A percentile compares a stretch with the other conserved stretches of the same genome.
phyloP scores from a whole-genome alignment of 2,113 vertebrate species.

The Thunnus thynnus region DNA sequence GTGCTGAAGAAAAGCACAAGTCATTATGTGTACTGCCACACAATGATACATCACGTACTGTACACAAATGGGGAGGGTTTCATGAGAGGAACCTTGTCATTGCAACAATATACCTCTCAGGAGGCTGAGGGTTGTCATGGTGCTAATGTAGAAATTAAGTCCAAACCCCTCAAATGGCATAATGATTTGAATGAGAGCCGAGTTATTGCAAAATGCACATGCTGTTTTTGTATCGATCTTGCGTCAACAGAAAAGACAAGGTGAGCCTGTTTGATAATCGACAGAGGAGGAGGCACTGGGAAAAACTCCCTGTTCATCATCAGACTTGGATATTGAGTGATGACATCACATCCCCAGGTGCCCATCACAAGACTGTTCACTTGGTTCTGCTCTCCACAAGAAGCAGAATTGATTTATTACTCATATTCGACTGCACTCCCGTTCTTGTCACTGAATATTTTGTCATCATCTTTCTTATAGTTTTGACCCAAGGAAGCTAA shows the following conservation, averaged over 20 bases:
- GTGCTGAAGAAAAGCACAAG: constrained; percentile 76
- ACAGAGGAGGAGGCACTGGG: constrained; percentile 49
- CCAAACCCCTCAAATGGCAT: constrained; percentile 41
- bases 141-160: constrained; percentile 63
- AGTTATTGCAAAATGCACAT: constrained; percentile 39
- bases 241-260: constrained; percentile 53
- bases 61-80: constrained; percentile 56
- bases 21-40: constrained; percentile 78
- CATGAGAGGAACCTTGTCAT: constrained; percentile 43
- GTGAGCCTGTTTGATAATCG: constrained; percentile 64
- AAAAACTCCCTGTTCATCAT: constrained; percentile 72
- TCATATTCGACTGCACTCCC: constrained; percentile 42
- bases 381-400: constrained; percentile 43
- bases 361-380: constrained; percentile 50
- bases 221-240: constrained; percentile 71
- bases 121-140: constrained; percentile 54
- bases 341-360: constrained; percentile 65
- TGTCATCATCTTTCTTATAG: constrained; percentile 22
- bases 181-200: constrained; percentile 55
- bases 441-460: constrained; percentile 57
- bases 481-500: background rate
- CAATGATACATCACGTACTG: constrained; percentile 70
- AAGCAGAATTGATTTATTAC: constrained; percentile 52
- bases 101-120: constrained; percentile 17
- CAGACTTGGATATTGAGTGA: constrained; percentile 66